These are phyloP conservation scores for Empidonax alnorum DNA, from an alignment of 2,113 vertebrate genomes.

Conservation along the genomic window DNA sequence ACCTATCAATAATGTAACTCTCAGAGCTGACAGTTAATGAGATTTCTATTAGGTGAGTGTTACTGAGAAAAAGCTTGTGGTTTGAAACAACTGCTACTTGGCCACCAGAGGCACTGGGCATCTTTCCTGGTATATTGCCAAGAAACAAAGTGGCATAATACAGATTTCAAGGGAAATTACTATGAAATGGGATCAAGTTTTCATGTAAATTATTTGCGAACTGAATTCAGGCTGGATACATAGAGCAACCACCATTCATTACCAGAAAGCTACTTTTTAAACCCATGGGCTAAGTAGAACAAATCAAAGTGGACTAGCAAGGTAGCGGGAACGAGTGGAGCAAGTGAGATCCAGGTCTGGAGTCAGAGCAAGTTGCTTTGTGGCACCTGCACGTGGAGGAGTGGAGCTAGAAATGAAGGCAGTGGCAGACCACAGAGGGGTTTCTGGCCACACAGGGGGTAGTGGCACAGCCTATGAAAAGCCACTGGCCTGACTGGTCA, in stretches of 20 bases:
- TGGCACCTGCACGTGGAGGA: neutral
- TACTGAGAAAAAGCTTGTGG: neutral
- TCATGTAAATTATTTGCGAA: neutral
- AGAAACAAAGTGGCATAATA: neutral
- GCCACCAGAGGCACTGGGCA: neutral
- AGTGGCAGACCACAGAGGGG: neutral
- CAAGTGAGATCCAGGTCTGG: neutral
- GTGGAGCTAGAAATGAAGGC: neutral
- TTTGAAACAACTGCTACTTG: neutral
- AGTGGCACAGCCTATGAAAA: neutral
- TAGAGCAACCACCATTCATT: neutral
- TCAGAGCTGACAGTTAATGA: neutral
- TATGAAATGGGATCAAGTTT: neutral
- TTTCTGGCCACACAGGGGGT: neutral
- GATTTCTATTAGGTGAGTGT: neutral
- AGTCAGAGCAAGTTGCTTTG: neutral
- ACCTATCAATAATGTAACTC: neutral
- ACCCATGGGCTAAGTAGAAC: neutral
- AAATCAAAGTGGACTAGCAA: neutral
- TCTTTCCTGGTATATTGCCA: neutral
- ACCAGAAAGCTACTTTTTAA: neutral
- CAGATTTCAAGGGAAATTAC: neutral
- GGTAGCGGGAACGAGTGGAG: fast-evolving
- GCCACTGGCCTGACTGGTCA: neutral
- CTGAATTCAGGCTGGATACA: neutral